Percentiles rank a stretch among this genome's conserved stretches.
Evolutionary conservation across 2,113 vertebrate species (phyloP).

Genomic region (Sporophila hypoxantha): DNA sequence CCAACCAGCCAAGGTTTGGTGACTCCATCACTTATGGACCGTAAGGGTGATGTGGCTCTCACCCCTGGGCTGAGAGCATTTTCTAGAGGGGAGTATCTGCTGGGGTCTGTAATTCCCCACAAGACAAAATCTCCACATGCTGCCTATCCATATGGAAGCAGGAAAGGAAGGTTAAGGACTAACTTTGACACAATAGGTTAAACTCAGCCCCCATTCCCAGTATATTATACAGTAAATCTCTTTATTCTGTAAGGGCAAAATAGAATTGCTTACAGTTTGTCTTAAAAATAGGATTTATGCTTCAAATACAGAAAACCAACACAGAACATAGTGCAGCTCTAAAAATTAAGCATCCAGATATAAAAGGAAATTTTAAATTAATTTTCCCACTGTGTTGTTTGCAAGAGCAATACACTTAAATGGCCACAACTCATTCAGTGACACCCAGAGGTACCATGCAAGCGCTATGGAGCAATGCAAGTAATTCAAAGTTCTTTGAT

Average conservation of each 20-base stretch:
- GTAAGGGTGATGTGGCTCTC: fast-evolving
- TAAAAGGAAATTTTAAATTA: neutral
- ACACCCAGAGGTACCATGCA: conserved; percentile 11
- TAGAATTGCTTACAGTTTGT: neutral
- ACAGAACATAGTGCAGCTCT: neutral
- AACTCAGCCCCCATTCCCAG: neutral
- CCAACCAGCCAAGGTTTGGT: neutral
- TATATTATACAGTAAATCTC: neutral
- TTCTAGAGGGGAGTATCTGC: neutral
- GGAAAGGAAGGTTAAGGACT: neutral
- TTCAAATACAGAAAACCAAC: neutral
- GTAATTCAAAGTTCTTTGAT: conserved; percentile 54
- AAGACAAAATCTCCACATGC: neutral
- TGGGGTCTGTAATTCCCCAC: neutral
- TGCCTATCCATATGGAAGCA: neutral
- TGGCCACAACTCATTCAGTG: neutral
- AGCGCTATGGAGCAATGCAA: neutral
- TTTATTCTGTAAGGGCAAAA: neutral
- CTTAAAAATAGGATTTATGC: neutral
- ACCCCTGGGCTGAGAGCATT: fast-evolving
- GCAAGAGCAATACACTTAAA: neutral
- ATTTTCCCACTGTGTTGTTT: conserved; percentile 16
- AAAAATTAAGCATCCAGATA: neutral
- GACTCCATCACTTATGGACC: neutral
- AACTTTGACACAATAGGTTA: neutral